Conservation (phyloP, 2,113 vertebrate genomes). For the Himantopus leucocephalus region DNA sequence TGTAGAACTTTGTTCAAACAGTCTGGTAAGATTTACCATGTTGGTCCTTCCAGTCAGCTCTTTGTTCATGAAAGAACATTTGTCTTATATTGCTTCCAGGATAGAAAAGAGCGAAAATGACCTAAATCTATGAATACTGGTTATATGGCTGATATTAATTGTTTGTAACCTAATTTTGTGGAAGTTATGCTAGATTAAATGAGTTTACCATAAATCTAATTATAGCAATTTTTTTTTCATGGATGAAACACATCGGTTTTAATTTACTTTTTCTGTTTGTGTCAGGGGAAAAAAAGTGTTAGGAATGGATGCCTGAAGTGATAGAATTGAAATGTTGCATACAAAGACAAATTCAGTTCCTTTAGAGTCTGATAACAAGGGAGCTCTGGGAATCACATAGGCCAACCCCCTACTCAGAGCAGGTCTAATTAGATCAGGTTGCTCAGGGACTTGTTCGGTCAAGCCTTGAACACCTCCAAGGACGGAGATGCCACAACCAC, state of each 20-base stretch:
- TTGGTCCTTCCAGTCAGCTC: neutral
- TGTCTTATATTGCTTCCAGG: neutral
- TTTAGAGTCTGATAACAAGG: neutral
- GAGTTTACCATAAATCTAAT: conserved; percentile 8
- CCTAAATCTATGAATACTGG: neutral
- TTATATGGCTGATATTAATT: neutral
- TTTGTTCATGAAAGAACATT: conserved; percentile 30
- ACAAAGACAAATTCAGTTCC: neutral
- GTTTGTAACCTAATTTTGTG: conserved; percentile 43
- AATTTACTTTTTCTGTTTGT: neutral
- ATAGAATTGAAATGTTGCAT: neutral
- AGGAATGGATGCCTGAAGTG: neutral
- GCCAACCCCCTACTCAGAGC: neutral
- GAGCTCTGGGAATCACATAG: neutral
- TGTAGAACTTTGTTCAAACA: neutral
- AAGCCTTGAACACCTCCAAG: neutral
- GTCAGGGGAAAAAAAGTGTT: neutral
- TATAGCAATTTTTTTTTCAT: neutral
- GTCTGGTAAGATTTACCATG: neutral
- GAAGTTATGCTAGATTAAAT: neutral
- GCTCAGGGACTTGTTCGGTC: neutral
- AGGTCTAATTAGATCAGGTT: neutral
- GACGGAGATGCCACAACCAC: neutral
- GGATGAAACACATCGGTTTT: neutral
- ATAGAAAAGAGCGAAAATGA: neutral